phyloP scores from a whole-genome alignment of 2,113 vertebrate genomes.

The Labeo catla region DNA sequence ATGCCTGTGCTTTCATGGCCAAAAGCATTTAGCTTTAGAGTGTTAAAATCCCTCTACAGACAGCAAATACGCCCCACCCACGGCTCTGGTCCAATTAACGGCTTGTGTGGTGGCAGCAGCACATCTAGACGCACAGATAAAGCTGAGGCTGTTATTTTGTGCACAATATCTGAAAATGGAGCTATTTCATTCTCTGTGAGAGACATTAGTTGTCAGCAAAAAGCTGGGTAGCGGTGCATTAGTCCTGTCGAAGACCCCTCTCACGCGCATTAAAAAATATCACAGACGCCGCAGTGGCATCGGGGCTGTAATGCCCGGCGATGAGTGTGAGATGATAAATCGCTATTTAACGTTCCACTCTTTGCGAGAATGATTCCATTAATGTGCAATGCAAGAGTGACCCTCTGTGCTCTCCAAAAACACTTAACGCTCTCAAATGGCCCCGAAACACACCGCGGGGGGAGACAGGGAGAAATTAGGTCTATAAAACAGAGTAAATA shows the following conservation, averaged over 20 bases:
- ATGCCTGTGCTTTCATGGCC: background rate
- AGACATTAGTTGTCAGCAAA: constrained; percentile 54
- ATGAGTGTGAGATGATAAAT: constrained; percentile 64
- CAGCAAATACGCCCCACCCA: background rate
- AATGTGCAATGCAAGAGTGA: constrained; percentile 62
- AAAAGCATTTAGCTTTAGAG: background rate
- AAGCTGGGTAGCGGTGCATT: constrained; percentile 38
- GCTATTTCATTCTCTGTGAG: constrained; percentile 6
- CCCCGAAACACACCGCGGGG: constrained; percentile 44
- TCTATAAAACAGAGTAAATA: constrained; percentile 71
- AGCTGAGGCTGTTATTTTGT: constrained; percentile 52
- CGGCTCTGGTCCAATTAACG: constrained; percentile 12
- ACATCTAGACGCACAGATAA: constrained; percentile 16
- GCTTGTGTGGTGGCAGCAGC: constrained; percentile 4
- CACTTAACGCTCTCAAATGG: constrained; percentile 64
- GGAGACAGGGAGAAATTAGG: constrained; percentile 56
- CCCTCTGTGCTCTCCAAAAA: constrained; percentile 58
- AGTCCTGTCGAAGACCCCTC: constrained; percentile 39
- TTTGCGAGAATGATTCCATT: constrained; percentile 63
- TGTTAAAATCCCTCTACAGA: constrained; percentile 12
- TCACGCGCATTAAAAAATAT: constrained; percentile 50
- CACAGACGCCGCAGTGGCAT: constrained; percentile 53
- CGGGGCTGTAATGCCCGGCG: background rate
- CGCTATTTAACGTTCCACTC: constrained; percentile 58
- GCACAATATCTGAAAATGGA: constrained; percentile 42